phyloP scores from a whole-genome alignment of 2,888 invertebrate genomes.

The Nemotelus pantherinus region DNA sequence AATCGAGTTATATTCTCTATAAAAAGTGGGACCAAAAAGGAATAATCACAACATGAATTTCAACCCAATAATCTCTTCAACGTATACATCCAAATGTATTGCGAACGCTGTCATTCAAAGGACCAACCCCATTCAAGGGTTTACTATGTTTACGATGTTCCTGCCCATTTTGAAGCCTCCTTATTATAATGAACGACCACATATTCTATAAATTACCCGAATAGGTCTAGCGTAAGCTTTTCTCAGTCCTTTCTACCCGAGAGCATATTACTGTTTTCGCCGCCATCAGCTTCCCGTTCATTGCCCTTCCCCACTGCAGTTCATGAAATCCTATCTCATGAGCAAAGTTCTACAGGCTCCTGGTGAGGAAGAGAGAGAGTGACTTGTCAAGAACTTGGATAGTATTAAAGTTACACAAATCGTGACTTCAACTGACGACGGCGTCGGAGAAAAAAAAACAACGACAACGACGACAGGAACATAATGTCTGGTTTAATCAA shows the following conservation, averaged over 20 bases:
- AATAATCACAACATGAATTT: too few species aligned
- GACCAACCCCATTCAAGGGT: too few species aligned
- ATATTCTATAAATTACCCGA: constrained; percentile 1
- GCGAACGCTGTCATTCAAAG: too few species aligned
- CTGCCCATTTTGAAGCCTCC: not conserved
- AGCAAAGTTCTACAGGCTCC: too few species aligned
- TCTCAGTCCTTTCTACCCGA: not conserved
- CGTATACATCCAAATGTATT: too few species aligned
- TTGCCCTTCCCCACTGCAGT: not conserved
- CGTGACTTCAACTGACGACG: not conserved
- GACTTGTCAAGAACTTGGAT: not conserved
- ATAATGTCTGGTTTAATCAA: constrained; percentile 18
- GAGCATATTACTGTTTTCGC: too few species aligned
- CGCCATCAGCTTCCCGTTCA: not conserved
- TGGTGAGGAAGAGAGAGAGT: not conserved
- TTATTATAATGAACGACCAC: constrained; percentile 3
- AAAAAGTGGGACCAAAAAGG: too few species aligned
- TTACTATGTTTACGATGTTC: too few species aligned
- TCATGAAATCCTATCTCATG: too few species aligned
- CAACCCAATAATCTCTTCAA: too few species aligned
- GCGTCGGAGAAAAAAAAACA: too few species aligned
- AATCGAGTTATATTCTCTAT: too few species aligned
- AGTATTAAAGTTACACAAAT: constrained; percentile 14
- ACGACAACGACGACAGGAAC: not conserved
- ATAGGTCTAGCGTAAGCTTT: not conserved